Evolutionary conservation across 2,113 vertebrate species (phyloP), one percentile per base, ranked within the genome.

Genomic region (Actenoides hombroni): DNA sequence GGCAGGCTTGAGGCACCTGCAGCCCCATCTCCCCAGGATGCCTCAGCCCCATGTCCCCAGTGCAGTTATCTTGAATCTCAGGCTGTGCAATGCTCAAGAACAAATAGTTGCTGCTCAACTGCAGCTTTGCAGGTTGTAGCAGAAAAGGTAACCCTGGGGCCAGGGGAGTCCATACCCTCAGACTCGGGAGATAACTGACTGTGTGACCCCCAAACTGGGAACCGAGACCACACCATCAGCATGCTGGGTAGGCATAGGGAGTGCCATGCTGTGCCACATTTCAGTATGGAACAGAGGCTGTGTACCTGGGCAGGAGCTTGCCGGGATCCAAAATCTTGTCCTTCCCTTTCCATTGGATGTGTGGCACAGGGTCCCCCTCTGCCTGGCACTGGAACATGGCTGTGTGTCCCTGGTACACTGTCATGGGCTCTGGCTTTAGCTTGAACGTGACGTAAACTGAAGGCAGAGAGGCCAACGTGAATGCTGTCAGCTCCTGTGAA

Each of bases 361-460:
- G 98, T 0, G 99, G 99, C 80, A 98, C 80, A 0, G 99, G 99
- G 94, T 99, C 98, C 0, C 99, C 99, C 12, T 98, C 98, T 46
- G 99, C 99, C 98, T 99, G 99, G 76, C 99, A 99, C 97, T 99
- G 99, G 89, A 99, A 98, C 94, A 99, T 97, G n/a, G 99, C 99
- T 0, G 98, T 99, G 97, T 99, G 98, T 15, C 99, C 99, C 95
- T 99, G 99, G 97, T 99, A 99, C 93, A 99, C 99, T 0, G 99
- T 99, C 0, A 98, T 99, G 68, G 98, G 98, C 95, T 99, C 99
- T 1, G 99, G 99, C 65, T 99, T 98, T 86, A 99, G 94, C 94
- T 98, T 99, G 96, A 99, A 99, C 85, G 97, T 98, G 95, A 99
- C 98, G 31, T 98, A 99, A 68, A 99, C 99, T 99, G 95, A 40